phyloP scores from a whole-genome alignment of 2,113 vertebrate genomes.

The Suricata suricatta region DNA sequence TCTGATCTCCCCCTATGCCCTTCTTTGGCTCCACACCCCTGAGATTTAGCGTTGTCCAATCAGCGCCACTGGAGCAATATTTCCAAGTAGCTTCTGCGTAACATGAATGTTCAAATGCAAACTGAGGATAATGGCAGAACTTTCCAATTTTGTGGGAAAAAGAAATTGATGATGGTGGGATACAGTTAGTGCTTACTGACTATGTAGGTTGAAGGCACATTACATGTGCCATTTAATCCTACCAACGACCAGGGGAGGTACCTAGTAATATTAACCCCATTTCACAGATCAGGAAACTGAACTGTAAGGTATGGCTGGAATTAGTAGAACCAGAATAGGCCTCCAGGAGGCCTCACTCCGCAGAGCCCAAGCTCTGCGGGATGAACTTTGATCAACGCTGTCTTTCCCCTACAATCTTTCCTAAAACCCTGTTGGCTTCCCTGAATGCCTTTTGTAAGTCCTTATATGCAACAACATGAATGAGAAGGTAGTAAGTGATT shows the following conservation, averaged over 20 bases:
- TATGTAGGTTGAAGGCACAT: neutral
- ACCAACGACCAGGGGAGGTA: neutral
- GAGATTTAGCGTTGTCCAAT: neutral
- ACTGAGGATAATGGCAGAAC: fast-evolving
- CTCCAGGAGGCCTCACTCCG: neutral
- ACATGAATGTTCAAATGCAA: fast-evolving
- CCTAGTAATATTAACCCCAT: neutral
- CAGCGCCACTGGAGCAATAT: fast-evolving
- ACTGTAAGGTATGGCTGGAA: too few relatives aligned
- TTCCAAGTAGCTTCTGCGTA: neutral
- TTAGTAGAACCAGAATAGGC: neutral
- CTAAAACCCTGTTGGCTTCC: neutral
- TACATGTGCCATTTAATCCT: neutral
- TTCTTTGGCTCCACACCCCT: neutral
- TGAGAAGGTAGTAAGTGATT: neutral
- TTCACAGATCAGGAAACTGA: neutral
- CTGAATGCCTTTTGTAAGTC: neutral
- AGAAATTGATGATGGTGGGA: neutral
- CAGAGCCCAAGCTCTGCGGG: neutral
- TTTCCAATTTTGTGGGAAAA: neutral
- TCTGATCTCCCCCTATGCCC: fast-evolving
- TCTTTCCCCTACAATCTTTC: neutral
- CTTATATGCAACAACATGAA: neutral
- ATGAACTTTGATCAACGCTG: neutral
- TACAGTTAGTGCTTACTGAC: neutral